Percentiles rank a stretch among this genome's conserved stretches.
Conservation (phyloP, 2,888 invertebrate genomes). For the Cotesia congregata region DNA sequence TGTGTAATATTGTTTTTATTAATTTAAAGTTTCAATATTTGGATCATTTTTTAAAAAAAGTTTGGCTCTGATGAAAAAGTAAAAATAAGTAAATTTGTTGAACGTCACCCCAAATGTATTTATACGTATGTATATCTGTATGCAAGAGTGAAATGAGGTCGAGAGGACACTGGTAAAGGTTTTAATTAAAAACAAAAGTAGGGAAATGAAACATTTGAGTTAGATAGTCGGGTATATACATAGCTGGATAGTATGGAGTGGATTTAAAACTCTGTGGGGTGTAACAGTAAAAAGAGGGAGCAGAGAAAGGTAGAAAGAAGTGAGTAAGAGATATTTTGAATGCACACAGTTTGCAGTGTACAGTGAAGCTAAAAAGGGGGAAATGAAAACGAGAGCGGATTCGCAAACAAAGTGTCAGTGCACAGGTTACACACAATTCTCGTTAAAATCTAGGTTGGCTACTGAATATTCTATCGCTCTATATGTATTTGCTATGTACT, state of each 20-base stretch:
- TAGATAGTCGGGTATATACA: background rate
- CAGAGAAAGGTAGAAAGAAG: background rate
- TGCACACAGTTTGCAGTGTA: slow-evolving; percentile 14
- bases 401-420: slow-evolving; percentile 39
- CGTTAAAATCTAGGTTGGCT: slow-evolving; percentile 39
- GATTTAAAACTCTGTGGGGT: slow-evolving; percentile 8
- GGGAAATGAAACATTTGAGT: slow-evolving; percentile 16
- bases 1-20: too few species aligned
- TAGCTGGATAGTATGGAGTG: background rate
- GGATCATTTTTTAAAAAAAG: too few species aligned
- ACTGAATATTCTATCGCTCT: slow-evolving; percentile 37
- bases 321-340: slow-evolving; percentile 10
- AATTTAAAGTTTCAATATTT: too few species aligned
- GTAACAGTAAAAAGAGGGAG: slow-evolving; percentile 2
- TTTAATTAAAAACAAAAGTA: slow-evolving; percentile 35
- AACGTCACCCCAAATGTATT: too few species aligned
- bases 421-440: slow-evolving; percentile 28
- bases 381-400: slow-evolving; percentile 29
- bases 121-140: background rate
- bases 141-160: slow-evolving; percentile 28
- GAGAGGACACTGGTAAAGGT: slow-evolving; percentile 30
- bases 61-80: too few species aligned
- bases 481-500: background rate
- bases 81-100: too few species aligned
- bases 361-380: slow-evolving; percentile 6